Conservation (phyloP, 2,888 invertebrate genomes). For the Geotrupes spiniger region DNA sequence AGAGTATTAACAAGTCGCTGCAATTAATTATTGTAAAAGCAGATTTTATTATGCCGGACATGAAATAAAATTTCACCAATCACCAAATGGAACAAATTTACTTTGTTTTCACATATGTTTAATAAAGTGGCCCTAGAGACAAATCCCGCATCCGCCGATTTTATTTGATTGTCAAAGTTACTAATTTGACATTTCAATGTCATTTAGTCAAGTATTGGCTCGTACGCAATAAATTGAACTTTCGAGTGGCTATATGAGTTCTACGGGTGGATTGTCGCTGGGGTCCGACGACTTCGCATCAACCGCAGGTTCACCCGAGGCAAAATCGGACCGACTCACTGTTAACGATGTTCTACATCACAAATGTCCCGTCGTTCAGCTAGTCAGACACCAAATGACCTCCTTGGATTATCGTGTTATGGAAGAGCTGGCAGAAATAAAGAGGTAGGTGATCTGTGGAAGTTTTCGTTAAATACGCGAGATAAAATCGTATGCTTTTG, state of each 20-base stretch:
- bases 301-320: too few species aligned
- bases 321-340: not conserved
- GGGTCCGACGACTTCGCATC: too few species aligned
- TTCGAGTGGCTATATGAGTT: not conserved
- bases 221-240: conserved; percentile 8
- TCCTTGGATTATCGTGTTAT: conserved; percentile 13
- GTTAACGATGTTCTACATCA: conserved; percentile 18
- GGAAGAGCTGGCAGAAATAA: conserved; percentile 10
- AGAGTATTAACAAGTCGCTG: too few species aligned
- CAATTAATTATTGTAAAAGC: too few species aligned
- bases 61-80: too few species aligned
- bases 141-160: too few species aligned
- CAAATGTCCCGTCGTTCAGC: conserved; percentile 24
- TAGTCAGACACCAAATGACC: conserved; percentile 23
- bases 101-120: too few species aligned
- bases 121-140: too few species aligned
- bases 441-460: conserved; percentile 8
- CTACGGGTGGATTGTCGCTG: too few species aligned
- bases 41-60: too few species aligned
- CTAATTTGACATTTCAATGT: conserved; percentile 14
- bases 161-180: not conserved
- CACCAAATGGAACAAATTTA: too few species aligned
- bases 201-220: conserved; percentile 10
- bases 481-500: not conserved
- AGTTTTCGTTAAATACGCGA: not conserved